These are phyloP conservation scores for Azemiops feae DNA, from an alignment of 2,113 vertebrate species.

Conservation along the genomic window DNA sequence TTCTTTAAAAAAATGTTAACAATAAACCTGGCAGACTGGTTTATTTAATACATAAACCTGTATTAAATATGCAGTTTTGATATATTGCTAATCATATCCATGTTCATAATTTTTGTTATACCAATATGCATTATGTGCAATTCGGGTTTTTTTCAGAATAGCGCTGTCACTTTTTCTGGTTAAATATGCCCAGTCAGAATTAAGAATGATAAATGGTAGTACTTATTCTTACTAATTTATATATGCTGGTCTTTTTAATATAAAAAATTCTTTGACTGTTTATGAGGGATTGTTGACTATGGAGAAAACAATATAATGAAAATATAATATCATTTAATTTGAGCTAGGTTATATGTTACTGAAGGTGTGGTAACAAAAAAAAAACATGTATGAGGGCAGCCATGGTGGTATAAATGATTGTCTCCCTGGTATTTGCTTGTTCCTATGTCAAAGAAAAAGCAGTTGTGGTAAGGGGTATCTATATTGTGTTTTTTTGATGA, in stretches of 20 bases:
- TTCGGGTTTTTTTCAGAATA: background rate
- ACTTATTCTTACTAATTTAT: background rate
- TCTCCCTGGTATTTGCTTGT: background rate
- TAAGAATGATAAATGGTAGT: background rate
- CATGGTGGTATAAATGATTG: background rate
- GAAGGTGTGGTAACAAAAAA: background rate
- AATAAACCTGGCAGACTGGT: no score
- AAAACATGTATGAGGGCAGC: background rate
- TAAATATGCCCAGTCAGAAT: background rate
- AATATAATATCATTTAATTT: constrained; percentile 32
- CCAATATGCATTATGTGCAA: background rate
- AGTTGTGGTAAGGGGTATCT: background rate
- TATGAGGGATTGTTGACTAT: constrained; percentile 7
- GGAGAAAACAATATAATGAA: constrained; percentile 31
- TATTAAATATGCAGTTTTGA: background rate
- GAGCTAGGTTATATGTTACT: background rate
- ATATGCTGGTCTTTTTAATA: background rate
- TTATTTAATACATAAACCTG: background rate
- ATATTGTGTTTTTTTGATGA: background rate
- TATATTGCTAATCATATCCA: background rate
- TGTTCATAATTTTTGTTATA: background rate
- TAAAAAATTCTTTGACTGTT: background rate
- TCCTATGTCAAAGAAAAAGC: constrained; percentile 19
- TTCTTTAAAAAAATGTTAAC: background rate
- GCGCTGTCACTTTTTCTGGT: background rate